phyloP scores from a whole-genome alignment of 2,113 vertebrate species.

The Vicugna pacos region DNA sequence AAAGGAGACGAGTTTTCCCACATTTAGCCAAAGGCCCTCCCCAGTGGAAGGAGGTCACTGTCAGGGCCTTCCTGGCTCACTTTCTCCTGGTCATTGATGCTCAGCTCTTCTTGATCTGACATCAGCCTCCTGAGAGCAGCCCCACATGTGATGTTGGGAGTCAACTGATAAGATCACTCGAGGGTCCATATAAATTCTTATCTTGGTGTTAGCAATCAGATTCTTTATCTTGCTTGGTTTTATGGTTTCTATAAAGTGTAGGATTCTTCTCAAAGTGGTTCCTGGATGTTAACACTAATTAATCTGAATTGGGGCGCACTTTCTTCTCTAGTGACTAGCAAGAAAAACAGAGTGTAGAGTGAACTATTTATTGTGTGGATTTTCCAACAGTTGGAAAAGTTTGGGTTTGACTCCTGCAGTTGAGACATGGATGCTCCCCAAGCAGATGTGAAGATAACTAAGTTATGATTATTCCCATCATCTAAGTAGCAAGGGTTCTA shows the following conservation, averaged over 20 bases:
- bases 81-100: background rate
- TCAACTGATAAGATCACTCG: background rate
- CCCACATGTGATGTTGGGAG: too few relatives aligned
- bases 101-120: background rate
- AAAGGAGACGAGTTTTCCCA: background rate
- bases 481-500: background rate
- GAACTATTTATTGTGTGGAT: background rate
- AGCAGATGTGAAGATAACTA: background rate
- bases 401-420: background rate
- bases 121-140: background rate
- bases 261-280: background rate
- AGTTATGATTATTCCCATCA: background rate
- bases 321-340: background rate
- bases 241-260: background rate
- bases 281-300: background rate
- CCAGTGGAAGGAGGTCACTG: rapidly evolving
- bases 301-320: background rate
- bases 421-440: background rate
- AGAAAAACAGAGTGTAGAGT: too few relatives aligned
- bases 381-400: background rate
- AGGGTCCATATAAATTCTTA: too few relatives aligned
- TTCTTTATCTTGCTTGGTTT: background rate
- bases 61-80: background rate
- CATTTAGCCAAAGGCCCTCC: background rate
- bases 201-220: background rate